Conservation (phyloP, 2,113 vertebrate species). For the Aegithalos caudatus region DNA sequence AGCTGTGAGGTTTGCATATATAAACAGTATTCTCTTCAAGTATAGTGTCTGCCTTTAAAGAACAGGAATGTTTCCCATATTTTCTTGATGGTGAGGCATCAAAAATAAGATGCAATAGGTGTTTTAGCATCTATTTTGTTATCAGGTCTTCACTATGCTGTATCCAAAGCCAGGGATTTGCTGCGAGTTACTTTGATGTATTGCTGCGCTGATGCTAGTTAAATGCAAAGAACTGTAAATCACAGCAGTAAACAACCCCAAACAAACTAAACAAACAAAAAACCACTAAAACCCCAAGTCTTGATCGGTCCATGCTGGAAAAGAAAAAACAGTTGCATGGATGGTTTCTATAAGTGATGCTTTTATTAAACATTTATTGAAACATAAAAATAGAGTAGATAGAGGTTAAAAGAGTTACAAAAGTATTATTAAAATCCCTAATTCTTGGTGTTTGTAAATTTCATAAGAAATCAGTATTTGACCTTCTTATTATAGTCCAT, state of each 20-base stretch:
- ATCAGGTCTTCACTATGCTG: neutral
- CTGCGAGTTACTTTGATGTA: neutral
- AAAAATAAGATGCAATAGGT: neutral
- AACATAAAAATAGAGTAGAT: neutral
- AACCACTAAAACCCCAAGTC: accelerated
- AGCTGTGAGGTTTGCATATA: neutral
- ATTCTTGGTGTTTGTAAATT: neutral
- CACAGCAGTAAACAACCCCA: neutral
- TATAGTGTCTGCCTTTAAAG: neutral
- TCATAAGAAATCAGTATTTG: neutral
- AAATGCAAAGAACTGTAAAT: neutral
- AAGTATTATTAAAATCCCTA: neutral
- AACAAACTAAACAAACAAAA: neutral
- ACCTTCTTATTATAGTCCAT: neutral
- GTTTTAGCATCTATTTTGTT: neutral
- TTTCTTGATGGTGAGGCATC: neutral
- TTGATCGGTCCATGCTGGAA: neutral
- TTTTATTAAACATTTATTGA: neutral
- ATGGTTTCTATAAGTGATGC: neutral
- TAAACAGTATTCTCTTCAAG: neutral
- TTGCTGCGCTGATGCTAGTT: neutral
- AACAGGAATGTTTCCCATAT: neutral
- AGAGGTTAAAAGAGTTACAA: neutral
- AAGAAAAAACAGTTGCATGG: neutral
- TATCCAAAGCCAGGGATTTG: neutral